Percentiles rank a stretch among this genome's conserved stretches.
phyloP scores from a whole-genome alignment of 2,888 invertebrate genomes.

The Latrodectus hesperus region DNA sequence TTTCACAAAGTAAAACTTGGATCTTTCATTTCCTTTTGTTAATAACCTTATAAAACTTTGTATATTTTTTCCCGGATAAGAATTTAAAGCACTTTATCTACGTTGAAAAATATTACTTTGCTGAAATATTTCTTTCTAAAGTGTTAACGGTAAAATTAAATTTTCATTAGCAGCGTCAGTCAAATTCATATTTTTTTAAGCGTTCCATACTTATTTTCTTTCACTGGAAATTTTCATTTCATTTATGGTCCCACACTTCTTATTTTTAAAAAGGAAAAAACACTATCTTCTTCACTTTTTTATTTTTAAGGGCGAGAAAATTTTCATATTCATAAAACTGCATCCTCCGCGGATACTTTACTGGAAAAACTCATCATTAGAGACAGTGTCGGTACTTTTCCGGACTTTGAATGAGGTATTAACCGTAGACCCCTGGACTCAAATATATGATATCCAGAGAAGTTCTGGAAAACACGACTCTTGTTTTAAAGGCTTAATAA shows the following conservation, averaged over 20 bases:
- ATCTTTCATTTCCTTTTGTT: no score
- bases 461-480: conserved; percentile 49
- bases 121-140: no score
- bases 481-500: conserved; percentile 61
- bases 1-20: no score
- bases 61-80: no score
- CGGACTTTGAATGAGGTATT: conserved; percentile 12
- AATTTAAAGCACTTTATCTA: no score
- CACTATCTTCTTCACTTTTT: neutral
- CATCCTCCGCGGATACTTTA: conserved; percentile 4
- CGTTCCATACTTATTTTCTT: neutral
- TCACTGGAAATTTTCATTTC: neutral
- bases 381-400: conserved; percentile 16
- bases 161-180: neutral
- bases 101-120: no score
- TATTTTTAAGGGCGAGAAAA: neutral
- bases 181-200: neutral
- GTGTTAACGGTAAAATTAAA: neutral
- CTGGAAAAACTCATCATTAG: conserved; percentile 53
- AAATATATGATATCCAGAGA: conserved; percentile 29
- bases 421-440: conserved; percentile 6
- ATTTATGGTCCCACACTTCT: neutral
- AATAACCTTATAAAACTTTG: no score
- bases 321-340: conserved; percentile 36
- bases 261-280: neutral